Conservation (phyloP, 2,888 invertebrate genomes). For the Perithous albicinctus region DNA sequence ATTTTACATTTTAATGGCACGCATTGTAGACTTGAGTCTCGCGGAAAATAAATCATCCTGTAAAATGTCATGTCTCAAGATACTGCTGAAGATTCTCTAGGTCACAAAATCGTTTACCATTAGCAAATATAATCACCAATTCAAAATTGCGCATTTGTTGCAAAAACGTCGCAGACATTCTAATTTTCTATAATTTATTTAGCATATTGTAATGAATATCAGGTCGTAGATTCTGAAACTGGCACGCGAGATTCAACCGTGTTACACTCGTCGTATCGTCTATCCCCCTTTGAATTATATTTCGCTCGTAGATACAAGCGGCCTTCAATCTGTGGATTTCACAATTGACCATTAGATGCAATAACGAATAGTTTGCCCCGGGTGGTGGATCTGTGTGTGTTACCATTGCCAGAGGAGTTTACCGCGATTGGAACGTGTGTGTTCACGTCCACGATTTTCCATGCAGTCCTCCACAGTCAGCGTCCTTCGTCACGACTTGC, state of each 20-base stretch:
- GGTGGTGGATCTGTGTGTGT: constrained; percentile 38
- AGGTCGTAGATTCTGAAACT: constrained; percentile 43
- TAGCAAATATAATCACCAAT: not conserved
- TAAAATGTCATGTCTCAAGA: not conserved
- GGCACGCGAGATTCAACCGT: constrained; percentile 63
- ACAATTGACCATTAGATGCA: constrained; percentile 70
- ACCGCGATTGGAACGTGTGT: constrained; percentile 44
- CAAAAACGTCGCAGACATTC: constrained; percentile 4
- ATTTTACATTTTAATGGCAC: not conserved
- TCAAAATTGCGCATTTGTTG: not conserved
- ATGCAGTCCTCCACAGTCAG: constrained; percentile 31
- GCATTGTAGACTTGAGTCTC: not conserved
- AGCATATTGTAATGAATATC: not conserved
- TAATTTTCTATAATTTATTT: not conserved
- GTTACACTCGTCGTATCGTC: constrained; percentile 57
- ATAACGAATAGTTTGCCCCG: constrained; percentile 67
- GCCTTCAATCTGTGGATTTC: constrained; percentile 70
- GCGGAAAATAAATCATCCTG: not conserved
- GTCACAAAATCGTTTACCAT: not conserved
- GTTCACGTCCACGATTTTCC: constrained; percentile 56
- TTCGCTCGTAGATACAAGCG: constrained; percentile 59
- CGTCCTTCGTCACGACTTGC: constrained; percentile 58
- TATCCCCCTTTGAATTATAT: constrained; percentile 63
- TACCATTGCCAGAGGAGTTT: constrained; percentile 55
- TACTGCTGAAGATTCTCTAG: not conserved